Conservation (phyloP, 2,797 vertebrate genomes). For the Sebastes minor region DNA sequence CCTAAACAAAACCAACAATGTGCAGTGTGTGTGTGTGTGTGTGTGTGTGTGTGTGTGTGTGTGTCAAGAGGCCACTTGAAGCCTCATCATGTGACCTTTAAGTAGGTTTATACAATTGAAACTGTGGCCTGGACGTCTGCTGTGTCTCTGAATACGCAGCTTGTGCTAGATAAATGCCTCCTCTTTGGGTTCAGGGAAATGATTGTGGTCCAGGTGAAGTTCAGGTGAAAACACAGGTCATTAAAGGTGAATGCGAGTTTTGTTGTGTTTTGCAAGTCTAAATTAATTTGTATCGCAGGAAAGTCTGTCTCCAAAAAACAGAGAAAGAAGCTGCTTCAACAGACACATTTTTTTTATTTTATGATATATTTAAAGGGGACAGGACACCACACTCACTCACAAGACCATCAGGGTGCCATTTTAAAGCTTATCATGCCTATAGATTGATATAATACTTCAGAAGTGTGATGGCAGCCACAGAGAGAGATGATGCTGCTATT, state of each 20-base stretch:
- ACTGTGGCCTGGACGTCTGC: slow-evolving; percentile 26
- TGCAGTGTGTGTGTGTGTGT: not conserved
- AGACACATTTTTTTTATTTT: not conserved
- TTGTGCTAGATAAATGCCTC: slow-evolving; percentile 18
- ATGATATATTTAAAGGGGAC: not conserved
- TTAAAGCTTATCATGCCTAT: slow-evolving; percentile 22
- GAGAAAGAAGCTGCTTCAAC: not conserved
- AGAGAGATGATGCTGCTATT: slow-evolving; percentile 67
- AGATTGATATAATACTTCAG: slow-evolving; percentile 35
- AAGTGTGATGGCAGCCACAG: slow-evolving; percentile 45
- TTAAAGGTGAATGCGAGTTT: not conserved
- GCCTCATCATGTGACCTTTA: slow-evolving; percentile 46
- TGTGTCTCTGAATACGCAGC: slow-evolving; percentile 2
- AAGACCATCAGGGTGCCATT: not conserved
- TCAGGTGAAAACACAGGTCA: not conserved
- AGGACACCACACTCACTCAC: not conserved
- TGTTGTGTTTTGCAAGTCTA: not conserved
- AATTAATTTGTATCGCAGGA: not conserved
- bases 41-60: not conserved
- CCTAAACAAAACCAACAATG: slow-evolving; percentile 14
- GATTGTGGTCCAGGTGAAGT: not conserved
- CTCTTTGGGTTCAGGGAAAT: not conserved
- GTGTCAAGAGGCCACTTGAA: slow-evolving; percentile 11
- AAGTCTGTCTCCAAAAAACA: not conserved
- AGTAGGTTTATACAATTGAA: slow-evolving; percentile 5